Conservation (phyloP, 1,140 invertebrate species). For the Drosophila orena region DNA sequence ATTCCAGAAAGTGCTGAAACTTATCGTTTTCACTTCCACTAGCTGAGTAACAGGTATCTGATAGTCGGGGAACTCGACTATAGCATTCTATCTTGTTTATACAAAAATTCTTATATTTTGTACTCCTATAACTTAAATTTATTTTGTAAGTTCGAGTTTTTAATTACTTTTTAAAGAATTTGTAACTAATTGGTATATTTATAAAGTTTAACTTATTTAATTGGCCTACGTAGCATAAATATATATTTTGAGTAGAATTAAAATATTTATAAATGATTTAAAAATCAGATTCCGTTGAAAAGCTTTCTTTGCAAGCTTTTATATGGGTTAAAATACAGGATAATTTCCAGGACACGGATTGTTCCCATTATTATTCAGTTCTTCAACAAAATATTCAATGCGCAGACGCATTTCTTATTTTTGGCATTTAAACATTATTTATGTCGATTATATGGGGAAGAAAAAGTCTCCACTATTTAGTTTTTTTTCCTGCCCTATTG, state of each 20-base stretch:
- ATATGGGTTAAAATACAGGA: neutral
- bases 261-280: neutral
- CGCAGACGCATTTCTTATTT: conserved; percentile 1
- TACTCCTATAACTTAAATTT: too few species aligned
- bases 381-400: neutral
- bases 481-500: neutral
- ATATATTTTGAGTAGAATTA: neutral
- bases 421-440: neutral
- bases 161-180: too few species aligned
- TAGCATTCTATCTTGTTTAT: too few species aligned
- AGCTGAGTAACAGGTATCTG: too few species aligned
- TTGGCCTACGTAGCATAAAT: too few species aligned
- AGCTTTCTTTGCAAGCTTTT: conserved; percentile 17
- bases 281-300: neutral
- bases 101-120: too few species aligned
- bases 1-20: too few species aligned
- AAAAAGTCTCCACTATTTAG: conserved; percentile 25
- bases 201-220: neutral
- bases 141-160: too few species aligned
- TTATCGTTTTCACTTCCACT: too few species aligned
- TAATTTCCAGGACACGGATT: conserved; percentile 5
- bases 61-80: too few species aligned
- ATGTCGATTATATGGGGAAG: conserved; percentile 19
- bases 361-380: conserved; percentile 12
- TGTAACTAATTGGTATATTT: neutral